Evolutionary conservation across 2,888 invertebrate genomes (phyloP), one percentile per base, ranked within the genome.

Genomic region (Arge pagana): DNA sequence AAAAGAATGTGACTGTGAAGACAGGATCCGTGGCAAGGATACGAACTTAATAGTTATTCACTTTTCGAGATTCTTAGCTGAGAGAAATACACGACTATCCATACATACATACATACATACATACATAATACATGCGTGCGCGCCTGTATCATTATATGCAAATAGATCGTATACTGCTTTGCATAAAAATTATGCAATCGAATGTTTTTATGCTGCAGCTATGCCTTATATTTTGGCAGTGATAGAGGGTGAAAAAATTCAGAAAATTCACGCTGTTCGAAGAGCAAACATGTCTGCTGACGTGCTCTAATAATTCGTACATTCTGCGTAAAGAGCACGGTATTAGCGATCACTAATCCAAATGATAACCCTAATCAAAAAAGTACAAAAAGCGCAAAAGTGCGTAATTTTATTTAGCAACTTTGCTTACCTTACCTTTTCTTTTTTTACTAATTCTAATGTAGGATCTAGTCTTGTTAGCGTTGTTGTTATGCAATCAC

Each of bases 391-490:
- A 62, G 61, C 60, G 61, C 61, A 55, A 56, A 48, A 51, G 41
- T 52, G 55, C 45, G 49, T 42, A 39, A 50, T 24, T 56, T 64
- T 62, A 56, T 59, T 60, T 33, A 35, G 23, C 45, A 57, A 60
- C 61, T 66, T 65, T 63, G 64, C 63, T 67, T 65, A 60, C 60
- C 53, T 59, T 63, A 64, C 61, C 55, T 63, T 62, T 65, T 60
- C 53, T 58, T 67, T 69, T n/a, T 68, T 55, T 62, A 64, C 59
- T 61, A 61, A 65, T 61, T 62, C 59, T 63, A 55, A 58, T 54
- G 45, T 71, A 72, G 71, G 57, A 54, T 75, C 74, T 75, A 75
- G 75, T 75, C 74, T 62, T 65, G 57, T 60, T 70, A 71, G 68
- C 67, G 70, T 65, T 60, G 61, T 70, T 62, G 63, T 68, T 66